phyloP scores from a whole-genome alignment of 2,888 invertebrate genomes.

The Leptinotarsa tumamoca region DNA sequence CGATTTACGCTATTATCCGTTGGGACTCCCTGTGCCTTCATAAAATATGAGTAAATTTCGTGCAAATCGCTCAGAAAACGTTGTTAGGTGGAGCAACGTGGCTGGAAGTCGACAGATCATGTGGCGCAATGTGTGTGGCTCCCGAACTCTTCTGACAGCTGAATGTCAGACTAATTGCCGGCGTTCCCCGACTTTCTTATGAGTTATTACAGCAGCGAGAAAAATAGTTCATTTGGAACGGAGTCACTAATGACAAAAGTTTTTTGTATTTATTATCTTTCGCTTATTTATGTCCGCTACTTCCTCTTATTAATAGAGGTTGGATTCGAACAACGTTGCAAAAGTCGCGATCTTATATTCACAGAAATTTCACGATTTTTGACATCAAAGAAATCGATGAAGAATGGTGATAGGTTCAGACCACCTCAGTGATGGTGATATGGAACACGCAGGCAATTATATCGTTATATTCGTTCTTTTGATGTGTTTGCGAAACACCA shows the following conservation, averaged over 20 bases:
- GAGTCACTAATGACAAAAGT: constrained; percentile 58
- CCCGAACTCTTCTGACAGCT: constrained; percentile 58
- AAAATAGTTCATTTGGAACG: constrained; percentile 59
- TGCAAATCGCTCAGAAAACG: constrained; percentile 52
- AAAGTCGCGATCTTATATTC: constrained; percentile 22
- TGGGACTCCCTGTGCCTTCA: constrained; percentile 18
- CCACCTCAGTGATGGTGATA: constrained; percentile 9
- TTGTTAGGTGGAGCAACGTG: constrained; percentile 39
- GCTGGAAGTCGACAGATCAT: constrained; percentile 47
- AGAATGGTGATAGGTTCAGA: background rate
- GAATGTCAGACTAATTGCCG: constrained; percentile 65
- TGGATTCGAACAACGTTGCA: constrained; percentile 11
- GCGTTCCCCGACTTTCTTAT: constrained; percentile 56
- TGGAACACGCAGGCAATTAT: background rate
- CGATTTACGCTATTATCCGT: constrained; percentile 13
- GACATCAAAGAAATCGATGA: constrained; percentile 21
- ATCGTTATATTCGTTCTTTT: background rate
- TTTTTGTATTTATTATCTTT: constrained; percentile 49
- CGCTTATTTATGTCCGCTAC: constrained; percentile 36
- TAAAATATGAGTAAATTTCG: constrained; percentile 44
- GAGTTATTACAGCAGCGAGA: constrained; percentile 58
- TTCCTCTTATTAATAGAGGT: constrained; percentile 36
- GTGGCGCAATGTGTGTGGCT: constrained; percentile 61
- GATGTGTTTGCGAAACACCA: background rate
- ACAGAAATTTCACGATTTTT: constrained; percentile 19